Percentiles rank a stretch among this genome's conserved stretches.
Conservation (phyloP, 92 coral and sea anemone species). For the Zoanthus sociatus region DNA sequence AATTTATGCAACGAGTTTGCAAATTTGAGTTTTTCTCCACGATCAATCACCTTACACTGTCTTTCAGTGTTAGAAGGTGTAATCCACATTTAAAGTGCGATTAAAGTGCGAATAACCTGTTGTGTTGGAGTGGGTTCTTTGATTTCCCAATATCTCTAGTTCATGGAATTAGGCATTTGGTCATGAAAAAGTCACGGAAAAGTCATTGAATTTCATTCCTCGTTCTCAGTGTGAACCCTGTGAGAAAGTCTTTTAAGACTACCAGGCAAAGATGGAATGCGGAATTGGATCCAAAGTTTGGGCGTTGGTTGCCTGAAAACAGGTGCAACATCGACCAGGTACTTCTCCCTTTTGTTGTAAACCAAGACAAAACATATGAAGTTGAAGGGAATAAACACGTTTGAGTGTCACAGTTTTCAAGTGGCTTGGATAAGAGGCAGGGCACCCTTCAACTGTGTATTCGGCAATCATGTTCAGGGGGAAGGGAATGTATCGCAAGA, state of each 20-base stretch:
- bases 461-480: conserved; percentile 55
- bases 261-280: conserved; percentile 39
- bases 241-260: conserved; percentile 59
- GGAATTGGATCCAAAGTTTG: conserved; percentile 44
- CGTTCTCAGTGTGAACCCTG: too few relatives aligned
- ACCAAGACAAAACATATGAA: conserved; percentile 56
- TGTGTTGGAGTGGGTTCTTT: too few relatives aligned
- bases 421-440: conserved; percentile 40
- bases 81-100: too few relatives aligned
- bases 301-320: conserved; percentile 46
- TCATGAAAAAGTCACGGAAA: too few relatives aligned
- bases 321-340: conserved; percentile 53
- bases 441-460: conserved; percentile 52
- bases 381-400: conserved; percentile 32
- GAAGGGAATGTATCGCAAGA: conserved; percentile 36
- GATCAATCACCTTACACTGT: too few relatives aligned
- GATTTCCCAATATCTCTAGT: too few relatives aligned
- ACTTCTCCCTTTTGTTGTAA: conserved; percentile 51
- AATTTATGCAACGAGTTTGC: too few relatives aligned
- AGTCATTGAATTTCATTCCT: too few relatives aligned
- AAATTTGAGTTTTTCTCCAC: too few relatives aligned
- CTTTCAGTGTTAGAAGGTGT: too few relatives aligned
- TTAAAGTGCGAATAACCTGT: too few relatives aligned
- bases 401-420: conserved; percentile 36
- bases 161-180: too few relatives aligned